phyloP scores from a whole-genome alignment of 2,797 vertebrate genomes.

The Hypotaenidia philippensis region DNA sequence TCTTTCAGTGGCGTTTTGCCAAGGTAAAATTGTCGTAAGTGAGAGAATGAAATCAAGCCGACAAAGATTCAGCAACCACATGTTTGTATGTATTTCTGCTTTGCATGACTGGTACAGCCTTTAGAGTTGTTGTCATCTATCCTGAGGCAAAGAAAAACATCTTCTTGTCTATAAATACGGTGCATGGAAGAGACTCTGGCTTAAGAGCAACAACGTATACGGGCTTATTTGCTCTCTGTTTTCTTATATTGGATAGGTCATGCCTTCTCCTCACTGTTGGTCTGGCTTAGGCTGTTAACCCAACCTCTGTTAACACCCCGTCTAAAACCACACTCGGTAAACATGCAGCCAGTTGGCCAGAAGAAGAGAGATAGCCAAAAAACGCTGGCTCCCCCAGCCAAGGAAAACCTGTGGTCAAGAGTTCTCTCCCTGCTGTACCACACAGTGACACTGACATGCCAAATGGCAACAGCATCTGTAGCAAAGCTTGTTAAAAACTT shows the following conservation, averaged over 20 bases:
- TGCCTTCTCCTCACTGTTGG: conserved; percentile 55
- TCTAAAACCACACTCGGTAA: conserved; percentile 74
- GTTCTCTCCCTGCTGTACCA: conserved; percentile 74
- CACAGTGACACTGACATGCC: conserved; percentile 76
- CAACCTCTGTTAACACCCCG: conserved; percentile 72
- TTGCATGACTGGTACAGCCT: conserved; percentile 43
- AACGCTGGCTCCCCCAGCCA: conserved; percentile 58
- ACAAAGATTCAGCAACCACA: conserved; percentile 46
- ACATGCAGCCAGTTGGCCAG: conserved; percentile 74
- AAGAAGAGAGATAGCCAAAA: conserved; percentile 61
- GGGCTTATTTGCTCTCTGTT: background rate
- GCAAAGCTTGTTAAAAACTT: conserved; percentile 82
- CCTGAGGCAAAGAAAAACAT: conserved; percentile 28
- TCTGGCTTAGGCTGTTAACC: conserved; percentile 62
- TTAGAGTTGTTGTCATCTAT: conserved; percentile 51
- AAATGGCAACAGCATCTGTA: conserved; percentile 77
- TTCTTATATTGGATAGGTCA: conserved; percentile 36
- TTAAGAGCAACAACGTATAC: background rate
- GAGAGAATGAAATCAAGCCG: conserved; percentile 14
- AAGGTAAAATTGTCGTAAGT: background rate
- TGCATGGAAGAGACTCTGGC: background rate
- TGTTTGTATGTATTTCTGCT: conserved; percentile 45
- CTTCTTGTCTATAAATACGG: background rate
- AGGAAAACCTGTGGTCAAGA: conserved; percentile 80
- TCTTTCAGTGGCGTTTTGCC: background rate